Evolutionary conservation across 2,797 vertebrate species (phyloP).

Genomic region (Acanthis flammea): DNA sequence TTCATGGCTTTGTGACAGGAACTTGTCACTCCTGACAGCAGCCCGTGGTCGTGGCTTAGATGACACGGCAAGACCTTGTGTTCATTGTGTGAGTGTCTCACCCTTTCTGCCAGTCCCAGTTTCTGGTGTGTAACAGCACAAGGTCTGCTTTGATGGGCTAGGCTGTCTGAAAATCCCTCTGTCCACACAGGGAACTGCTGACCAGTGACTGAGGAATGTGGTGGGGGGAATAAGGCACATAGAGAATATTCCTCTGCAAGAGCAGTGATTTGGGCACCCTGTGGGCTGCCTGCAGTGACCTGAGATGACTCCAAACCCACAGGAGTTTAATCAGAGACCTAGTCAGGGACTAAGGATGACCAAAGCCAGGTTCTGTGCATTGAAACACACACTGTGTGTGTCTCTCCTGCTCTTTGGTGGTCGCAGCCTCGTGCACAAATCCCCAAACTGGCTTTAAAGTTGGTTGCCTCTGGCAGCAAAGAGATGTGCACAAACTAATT

Average conservation of each 20-base stretch:
- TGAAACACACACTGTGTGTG: background rate
- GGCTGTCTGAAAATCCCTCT: background rate
- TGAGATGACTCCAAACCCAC: background rate
- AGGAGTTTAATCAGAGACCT: background rate
- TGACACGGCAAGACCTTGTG: background rate
- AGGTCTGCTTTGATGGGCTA: background rate
- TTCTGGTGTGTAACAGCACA: background rate
- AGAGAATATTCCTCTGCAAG: background rate
- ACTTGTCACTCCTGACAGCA: background rate
- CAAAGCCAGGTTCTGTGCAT: background rate
- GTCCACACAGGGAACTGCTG: accelerated
- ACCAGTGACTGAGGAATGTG: background rate
- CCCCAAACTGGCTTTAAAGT: background rate
- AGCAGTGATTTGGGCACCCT: accelerated
- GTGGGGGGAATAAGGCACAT: background rate
- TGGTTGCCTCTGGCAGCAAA: background rate
- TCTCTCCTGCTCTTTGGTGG: background rate
- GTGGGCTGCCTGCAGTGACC: background rate
- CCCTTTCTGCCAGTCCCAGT: background rate
- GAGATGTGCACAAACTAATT: background rate
- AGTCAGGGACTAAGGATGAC: background rate
- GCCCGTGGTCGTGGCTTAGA: accelerated
- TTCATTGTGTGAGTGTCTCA: background rate
- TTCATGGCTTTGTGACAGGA: background rate
- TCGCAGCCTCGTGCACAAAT: accelerated